Base-by-base conservation (phyloP, 2,113 vertebrate genomes). In the Osmerus eperlanus region DNA sequence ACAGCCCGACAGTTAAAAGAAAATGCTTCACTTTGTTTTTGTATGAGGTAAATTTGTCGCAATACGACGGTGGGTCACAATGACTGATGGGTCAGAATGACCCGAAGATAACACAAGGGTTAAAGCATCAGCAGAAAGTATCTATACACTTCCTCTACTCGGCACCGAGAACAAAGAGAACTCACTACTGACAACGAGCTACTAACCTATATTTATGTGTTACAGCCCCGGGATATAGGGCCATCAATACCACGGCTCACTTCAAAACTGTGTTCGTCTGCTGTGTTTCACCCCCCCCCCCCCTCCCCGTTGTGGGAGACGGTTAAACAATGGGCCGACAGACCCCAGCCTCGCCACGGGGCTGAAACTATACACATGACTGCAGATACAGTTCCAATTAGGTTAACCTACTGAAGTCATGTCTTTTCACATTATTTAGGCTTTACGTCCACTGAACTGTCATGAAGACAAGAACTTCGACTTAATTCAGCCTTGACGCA, bases 81-180 rank as follows among this genome's bases (percentile, higher is more conserved):
- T n/a, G n/a, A n/a, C n/a, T n/a, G n/a, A n/a, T n/a, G n/a, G n/a
- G n/a, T n/a, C n/a, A n/a, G n/a, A n/a, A n/a, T n/a, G n/a, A n/a
- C n/a, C n/a, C n/a, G n/a, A n/a, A n/a, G n/a, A n/a, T n/a, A n/a
- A n/a, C n/a, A n/a, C n/a, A n/a, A n/a, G n/a, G n/a, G n/a, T n/a
- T n/a, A 63, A 19, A 54, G 70, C 55, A 1, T 51, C 29, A 52
- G 2, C 19, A 61, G 23, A 68, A 25, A 23, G 6, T 28, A 55
- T 19, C 21, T 16, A 19, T 51, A n/a, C 28, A 36, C 14, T 71
- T 41, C 41, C 36, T 21, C 14, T 68, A 52, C 63, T 18, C 53
- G 14, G 14, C 13, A 59, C 70, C 67, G 62, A 71, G 76, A 84
- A 90, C 87, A 92, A 89, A 89, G 73, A 75, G 78, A 81, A 79